Evolutionary conservation across 2,113 vertebrate genomes (phyloP), one percentile per base, ranked within the genome.

Genomic region (Tetrax tetrax): DNA sequence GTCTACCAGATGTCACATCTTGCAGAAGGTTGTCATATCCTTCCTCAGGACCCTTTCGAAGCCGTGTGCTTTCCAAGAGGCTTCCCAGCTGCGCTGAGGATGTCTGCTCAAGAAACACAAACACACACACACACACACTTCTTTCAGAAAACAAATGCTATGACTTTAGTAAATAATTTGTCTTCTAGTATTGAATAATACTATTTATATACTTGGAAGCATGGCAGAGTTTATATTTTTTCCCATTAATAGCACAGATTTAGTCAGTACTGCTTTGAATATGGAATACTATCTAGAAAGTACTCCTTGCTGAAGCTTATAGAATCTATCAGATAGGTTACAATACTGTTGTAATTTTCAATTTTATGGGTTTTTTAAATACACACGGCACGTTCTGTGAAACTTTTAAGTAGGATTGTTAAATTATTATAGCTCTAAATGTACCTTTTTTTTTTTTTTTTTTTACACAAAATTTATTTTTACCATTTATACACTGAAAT

Each of bases 11-110:
- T 89, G 81, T 75, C 76, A 89, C 69, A 71, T 45, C 79, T 93
- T 93, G 83, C 65, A 95, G 69, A 84, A 69, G n/a, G 25, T 69
- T 83, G 89, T 92, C 85, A 92, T n/a, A 89, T 93, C 86, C 92
- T 91, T 96, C 90, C 96, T 93, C 72, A 51, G 51, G 41, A 88
- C 68, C 79, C 60, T 82, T 88, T 66, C 12, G 3, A 45, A 75
- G 19, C 9, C 4, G 3, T 78, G 54, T 77, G 68, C 38, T 81
- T 92, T 88, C 87, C 0, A 0, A 90, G 43, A 38, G 53, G 68
- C 33, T 81, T 41, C 61, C 78, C 76, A 50, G 90, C 72, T 33
- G 48, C 3, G 29, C 5, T 9, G 76, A 96, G 72, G 90, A 91
- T 82, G 57, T 92, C 88, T 95, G 92, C 37, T 61, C 14, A 48